These are phyloP conservation scores for Tachina fera DNA, from an alignment of 2,888 invertebrate genomes.

Conservation along the genomic window DNA sequence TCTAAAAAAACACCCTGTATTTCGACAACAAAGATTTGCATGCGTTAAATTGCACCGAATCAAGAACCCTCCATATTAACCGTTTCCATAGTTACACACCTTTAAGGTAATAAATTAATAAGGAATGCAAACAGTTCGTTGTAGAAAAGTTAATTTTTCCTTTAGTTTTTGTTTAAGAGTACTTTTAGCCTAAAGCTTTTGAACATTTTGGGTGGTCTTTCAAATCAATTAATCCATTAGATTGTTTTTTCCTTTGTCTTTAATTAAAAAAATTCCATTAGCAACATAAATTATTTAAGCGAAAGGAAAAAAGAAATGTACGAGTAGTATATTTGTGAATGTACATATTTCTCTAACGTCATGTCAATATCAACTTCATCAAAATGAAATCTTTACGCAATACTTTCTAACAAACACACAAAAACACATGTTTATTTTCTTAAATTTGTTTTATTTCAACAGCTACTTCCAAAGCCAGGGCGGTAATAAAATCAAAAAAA, in stretches of 20 bases:
- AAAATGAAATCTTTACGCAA: neutral
- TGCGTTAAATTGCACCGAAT: too few species aligned
- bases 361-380: slow-evolving; percentile 21
- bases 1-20: too few species aligned
- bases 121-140: neutral
- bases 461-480: neutral
- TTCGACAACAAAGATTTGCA: too few species aligned
- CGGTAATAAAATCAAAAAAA: slow-evolving; percentile 14
- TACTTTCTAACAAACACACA: slow-evolving; percentile 22
- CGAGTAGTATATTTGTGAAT: neutral
- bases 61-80: too few species aligned
- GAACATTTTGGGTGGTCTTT: slow-evolving; percentile 18
- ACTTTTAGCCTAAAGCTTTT: neutral
- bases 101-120: too few species aligned
- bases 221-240: slow-evolving; percentile 37
- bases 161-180: neutral
- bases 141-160: neutral
- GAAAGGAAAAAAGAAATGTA: neutral
- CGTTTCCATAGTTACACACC: too few species aligned
- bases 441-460: slow-evolving; percentile 17
- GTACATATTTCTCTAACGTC: slow-evolving; percentile 24
- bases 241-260: neutral
- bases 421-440: slow-evolving; percentile 18
- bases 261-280: slow-evolving; percentile 47
- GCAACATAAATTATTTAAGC: slow-evolving; percentile 2